phyloP scores from a whole-genome alignment of 2,113 vertebrate species.

The Brachyhypopomus occidentalis region DNA sequence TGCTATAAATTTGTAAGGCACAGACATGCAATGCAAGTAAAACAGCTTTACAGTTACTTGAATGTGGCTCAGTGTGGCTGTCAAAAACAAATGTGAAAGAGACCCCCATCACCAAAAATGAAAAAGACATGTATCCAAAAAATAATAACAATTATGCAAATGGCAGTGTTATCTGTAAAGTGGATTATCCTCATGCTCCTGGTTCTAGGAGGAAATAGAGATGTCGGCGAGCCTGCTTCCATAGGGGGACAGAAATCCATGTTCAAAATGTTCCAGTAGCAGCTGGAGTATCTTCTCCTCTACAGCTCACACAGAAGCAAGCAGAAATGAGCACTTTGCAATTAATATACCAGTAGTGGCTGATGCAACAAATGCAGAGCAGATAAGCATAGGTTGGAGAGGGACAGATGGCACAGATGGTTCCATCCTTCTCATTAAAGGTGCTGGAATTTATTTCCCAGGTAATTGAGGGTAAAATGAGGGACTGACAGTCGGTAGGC shows the following conservation, averaged over 20 bases:
- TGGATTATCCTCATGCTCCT: no score
- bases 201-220: no score
- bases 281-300: slow-evolving; percentile 14
- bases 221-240: no score
- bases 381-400: slow-evolving; percentile 22
- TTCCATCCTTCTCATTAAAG: slow-evolving; percentile 35
- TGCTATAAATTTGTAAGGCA: no score
- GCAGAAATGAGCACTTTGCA: slow-evolving; percentile 7
- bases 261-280: background rate
- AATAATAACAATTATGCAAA: no score
- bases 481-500: slow-evolving; percentile 1
- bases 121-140: no score
- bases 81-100: no score
- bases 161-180: no score
- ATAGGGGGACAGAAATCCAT: background rate
- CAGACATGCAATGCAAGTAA: no score
- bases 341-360: slow-evolving; percentile 4
- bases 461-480: slow-evolving; percentile 43
- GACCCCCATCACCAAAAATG: no score
- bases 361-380: slow-evolving; percentile 1
- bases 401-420: slow-evolving; percentile 33
- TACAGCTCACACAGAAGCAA: background rate
- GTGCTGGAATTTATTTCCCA: slow-evolving; percentile 22
- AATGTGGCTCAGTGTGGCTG: no score
- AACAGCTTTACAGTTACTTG: no score